Percentiles rank a stretch among this genome's conserved stretches.
phyloP scores from a whole-genome alignment of 1,140 invertebrate genomes.

The Vanessa atalanta region DNA sequence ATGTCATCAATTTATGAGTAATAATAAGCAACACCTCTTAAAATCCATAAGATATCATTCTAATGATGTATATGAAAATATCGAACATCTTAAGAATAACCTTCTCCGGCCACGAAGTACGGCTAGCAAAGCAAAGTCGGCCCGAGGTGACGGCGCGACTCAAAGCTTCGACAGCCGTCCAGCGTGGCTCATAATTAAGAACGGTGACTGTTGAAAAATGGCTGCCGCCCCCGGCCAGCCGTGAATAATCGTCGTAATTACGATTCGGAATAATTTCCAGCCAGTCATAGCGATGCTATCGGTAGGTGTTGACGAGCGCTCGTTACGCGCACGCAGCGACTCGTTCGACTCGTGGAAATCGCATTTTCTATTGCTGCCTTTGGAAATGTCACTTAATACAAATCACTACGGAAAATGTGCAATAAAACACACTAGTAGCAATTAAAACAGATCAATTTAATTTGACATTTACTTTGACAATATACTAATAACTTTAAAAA shows the following conservation, averaged over 20 bases:
- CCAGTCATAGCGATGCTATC: conserved; percentile 81
- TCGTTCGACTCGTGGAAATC: conserved; percentile 56
- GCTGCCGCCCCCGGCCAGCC: conserved; percentile 78
- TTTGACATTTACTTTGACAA: too few relatives aligned
- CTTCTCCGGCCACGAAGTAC: conserved; percentile 43
- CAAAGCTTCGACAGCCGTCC: conserved; percentile 79
- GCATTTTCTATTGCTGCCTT: conserved; percentile 34
- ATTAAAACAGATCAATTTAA: background rate
- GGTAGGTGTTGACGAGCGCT: conserved; percentile 78
- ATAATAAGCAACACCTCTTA: background rate
- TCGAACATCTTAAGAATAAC: conserved; percentile 44
- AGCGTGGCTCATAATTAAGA: conserved; percentile 79
- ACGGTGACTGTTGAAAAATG: conserved; percentile 81
- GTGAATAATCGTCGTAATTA: conserved; percentile 81
- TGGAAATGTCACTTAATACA: background rate
- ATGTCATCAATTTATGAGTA: too few relatives aligned
- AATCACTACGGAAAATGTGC: background rate
- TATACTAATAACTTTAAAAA: too few relatives aligned
- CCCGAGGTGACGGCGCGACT: conserved; percentile 76
- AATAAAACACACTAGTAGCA: background rate
- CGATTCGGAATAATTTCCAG: conserved; percentile 81
- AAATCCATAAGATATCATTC: background rate
- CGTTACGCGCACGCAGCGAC: conserved; percentile 75
- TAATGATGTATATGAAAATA: conserved; percentile 21
- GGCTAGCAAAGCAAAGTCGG: conserved; percentile 61